A percentile compares a stretch with the other conserved stretches of the same genome.
Evolutionary conservation across 53 echinoderm and acorn worm genomes (phyloP).

Genomic region (Hippasteria phrygiana): DNA sequence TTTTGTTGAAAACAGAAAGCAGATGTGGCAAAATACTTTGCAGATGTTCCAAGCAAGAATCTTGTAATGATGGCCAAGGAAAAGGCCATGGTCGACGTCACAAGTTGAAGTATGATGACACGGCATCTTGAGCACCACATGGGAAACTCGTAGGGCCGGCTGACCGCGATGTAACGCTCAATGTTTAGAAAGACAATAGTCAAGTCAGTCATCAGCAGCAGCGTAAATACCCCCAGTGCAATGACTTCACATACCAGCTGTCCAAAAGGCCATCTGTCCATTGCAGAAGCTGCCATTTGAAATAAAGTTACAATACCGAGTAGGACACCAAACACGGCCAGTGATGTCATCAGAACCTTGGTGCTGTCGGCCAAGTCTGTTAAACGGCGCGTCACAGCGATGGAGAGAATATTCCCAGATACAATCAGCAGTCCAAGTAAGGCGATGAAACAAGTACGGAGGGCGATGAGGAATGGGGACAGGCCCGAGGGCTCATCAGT

Average conservation of each 20-base stretch:
- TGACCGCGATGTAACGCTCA: background rate
- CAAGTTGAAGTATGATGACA: background rate
- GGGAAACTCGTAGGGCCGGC: background rate
- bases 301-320: background rate
- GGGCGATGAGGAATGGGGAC: slow-evolving; percentile 1
- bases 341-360: slow-evolving; percentile 43
- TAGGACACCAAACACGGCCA: slow-evolving; percentile 18
- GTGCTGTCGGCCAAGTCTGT: slow-evolving; percentile 20
- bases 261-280: slow-evolving; percentile 46
- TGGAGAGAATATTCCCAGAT: slow-evolving; percentile 44
- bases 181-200: background rate
- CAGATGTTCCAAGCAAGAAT: background rate
- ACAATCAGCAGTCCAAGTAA: slow-evolving; percentile 37
- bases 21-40: background rate
- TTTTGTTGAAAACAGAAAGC: background rate
- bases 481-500: too few relatives aligned
- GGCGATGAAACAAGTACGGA: slow-evolving; percentile 21
- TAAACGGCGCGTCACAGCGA: slow-evolving; percentile 24
- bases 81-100: background rate
- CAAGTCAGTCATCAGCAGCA: background rate
- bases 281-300: background rate
- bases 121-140: background rate
- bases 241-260: background rate
- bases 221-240: background rate
- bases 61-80: too few relatives aligned